Base-by-base conservation (phyloP, 2,888 invertebrate species). In the Metallyticus violacea region DNA sequence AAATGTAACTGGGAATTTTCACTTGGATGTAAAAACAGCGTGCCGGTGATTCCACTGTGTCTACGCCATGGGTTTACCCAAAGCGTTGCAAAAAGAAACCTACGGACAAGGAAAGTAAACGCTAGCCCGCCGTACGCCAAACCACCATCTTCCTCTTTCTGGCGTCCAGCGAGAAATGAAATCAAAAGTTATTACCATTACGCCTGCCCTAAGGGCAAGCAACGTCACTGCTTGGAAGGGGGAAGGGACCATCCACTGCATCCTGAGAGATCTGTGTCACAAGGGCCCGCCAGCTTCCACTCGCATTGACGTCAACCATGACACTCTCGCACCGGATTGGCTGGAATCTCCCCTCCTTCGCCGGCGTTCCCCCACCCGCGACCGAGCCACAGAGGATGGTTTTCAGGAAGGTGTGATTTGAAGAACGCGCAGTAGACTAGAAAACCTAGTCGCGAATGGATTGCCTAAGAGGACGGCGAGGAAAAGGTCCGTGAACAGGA, bases 141-240 rank as follows among this genome's bases (percentile, higher is more conserved):
- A 15, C n/a, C 3, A 62, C 15, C n/a, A 62, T 62, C 3, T 62
- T 62, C 40, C 22, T 15, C 15, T 15, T 22, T 22, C 15, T 62
- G 40, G 40, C 40, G 15, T 62, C 40, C 22, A 9, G 40, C 40
- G 40, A 40, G 27, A 84, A 85, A 87, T 76, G 87, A 87, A 87
- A 87, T 87, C 85, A 85, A 87, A 87, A 87, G 87, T 87, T 81
- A 85, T 83, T 78, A 87, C 82, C 85, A 85, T 82, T 81, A 30
- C 77, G 78, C 26, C 30, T 62, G 40, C 40, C 40, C 40, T 62
- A 6, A 77, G 30, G 25, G n/a, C n/a, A 79, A 7, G 79, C 15
- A 27, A 79, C 40, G 40, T 62, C 40, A 62, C 40, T 62, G 15
- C 1, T 26, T 76, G 82, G 82, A 25, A 5, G 27, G 82, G 82